These are phyloP conservation scores for Sinohyriopsis cumingii DNA, from an alignment of 2,888 invertebrate species.

Conservation along the genomic window DNA sequence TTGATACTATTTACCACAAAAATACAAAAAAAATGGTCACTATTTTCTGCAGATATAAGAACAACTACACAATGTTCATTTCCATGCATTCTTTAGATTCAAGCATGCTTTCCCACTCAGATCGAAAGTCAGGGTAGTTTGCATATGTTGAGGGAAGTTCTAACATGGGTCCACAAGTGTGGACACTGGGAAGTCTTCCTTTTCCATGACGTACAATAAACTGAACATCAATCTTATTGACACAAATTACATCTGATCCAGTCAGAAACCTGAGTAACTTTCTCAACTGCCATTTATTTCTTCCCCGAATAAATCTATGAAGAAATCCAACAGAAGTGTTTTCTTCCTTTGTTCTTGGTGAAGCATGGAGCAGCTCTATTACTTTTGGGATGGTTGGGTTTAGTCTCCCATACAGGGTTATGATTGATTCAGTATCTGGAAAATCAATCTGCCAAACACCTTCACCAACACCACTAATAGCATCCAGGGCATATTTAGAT, in stretches of 20 bases:
- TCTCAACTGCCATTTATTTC: conserved; percentile 7
- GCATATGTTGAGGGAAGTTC: conserved; percentile 15
- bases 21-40: too few relatives aligned
- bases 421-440: too few relatives aligned
- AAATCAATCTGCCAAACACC: not conserved
- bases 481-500: conserved; percentile 18
- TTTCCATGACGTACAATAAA: conserved; percentile 9
- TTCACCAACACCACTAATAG: conserved; percentile 5
- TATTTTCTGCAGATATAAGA: too few relatives aligned
- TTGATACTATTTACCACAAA: too few relatives aligned
- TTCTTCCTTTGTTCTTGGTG: too few relatives aligned
- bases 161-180: conserved; percentile 18
- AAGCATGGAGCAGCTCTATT: too few relatives aligned
- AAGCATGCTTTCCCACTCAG: conserved; percentile 15
- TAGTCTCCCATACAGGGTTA: not conserved
- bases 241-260: conserved; percentile 18
- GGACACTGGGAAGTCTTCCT: conserved; percentile 12
- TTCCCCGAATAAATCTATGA: conserved; percentile 13
- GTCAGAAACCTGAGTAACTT: conserved; percentile 8
- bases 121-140: conserved; percentile 13
- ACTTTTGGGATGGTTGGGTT: conserved; percentile 2
- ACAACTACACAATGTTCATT: conserved; percentile 4
- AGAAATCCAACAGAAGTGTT: conserved; percentile 7
- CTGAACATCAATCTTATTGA: conserved; percentile 7
- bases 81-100: conserved; percentile 5